Percentiles rank a stretch among this genome's conserved stretches.
Evolutionary conservation across 2,797 vertebrate genomes (phyloP).

Genomic region (Eupleurogrammus muticus): DNA sequence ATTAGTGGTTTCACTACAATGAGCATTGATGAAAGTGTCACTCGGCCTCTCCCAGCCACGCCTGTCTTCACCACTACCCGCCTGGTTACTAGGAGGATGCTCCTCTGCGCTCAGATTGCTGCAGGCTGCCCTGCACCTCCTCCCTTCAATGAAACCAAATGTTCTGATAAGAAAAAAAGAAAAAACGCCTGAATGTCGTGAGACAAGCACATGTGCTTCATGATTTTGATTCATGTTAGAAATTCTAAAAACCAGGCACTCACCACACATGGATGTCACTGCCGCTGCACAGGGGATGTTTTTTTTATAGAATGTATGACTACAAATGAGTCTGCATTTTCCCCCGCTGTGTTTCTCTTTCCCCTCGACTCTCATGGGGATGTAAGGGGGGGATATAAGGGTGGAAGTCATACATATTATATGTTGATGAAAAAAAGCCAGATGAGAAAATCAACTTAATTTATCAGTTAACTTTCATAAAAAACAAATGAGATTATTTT

Average conservation of each 20-base stretch:
- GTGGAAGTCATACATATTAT: slow-evolving; percentile 11
- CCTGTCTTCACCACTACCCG: slow-evolving; percentile 69
- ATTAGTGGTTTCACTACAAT: slow-evolving; percentile 71
- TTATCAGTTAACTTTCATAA: neutral
- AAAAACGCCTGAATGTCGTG: neutral
- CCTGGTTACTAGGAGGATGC: slow-evolving; percentile 18
- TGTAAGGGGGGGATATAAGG: slow-evolving; percentile 41
- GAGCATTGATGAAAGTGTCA: slow-evolving; percentile 67
- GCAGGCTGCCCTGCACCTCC: neutral
- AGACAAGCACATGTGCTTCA: neutral
- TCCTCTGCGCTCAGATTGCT: slow-evolving; percentile 3
- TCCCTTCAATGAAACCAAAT: slow-evolving; percentile 23
- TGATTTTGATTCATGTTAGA: neutral
- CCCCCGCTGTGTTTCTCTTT: slow-evolving; percentile 38
- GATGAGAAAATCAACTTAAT: slow-evolving; percentile 4
- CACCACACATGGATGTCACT: slow-evolving; percentile 19
- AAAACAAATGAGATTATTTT: slow-evolving; percentile 4
- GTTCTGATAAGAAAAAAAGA: too few relatives aligned
- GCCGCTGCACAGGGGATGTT: slow-evolving; percentile 37
- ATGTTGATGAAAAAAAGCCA: slow-evolving; percentile 27
- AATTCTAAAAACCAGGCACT: slow-evolving; percentile 8
- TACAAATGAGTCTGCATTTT: slow-evolving; percentile 57
- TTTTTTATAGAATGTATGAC: slow-evolving; percentile 43
- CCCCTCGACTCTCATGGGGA: slow-evolving; percentile 70
- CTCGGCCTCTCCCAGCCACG: slow-evolving; percentile 70